These are phyloP conservation scores for Aphis gossypii DNA, from an alignment of 1,140 invertebrate species.

Conservation along the genomic window DNA sequence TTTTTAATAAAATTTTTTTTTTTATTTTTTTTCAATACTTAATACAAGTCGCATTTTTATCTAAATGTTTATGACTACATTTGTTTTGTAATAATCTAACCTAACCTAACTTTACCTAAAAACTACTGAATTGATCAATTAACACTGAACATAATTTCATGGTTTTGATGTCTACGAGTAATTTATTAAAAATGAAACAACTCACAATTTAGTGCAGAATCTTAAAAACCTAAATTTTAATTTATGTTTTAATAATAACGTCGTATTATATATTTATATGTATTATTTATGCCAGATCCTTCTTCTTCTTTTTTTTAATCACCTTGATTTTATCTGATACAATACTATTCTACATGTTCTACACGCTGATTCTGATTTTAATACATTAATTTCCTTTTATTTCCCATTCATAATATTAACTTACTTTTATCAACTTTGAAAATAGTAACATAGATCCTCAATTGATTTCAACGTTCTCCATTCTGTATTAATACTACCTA, in stretches of 20 bases:
- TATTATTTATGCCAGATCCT: background rate
- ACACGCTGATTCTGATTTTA: no score
- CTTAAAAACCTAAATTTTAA: no score
- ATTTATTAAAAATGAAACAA: no score
- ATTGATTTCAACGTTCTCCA: background rate
- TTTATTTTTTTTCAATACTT: background rate
- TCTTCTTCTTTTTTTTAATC: background rate
- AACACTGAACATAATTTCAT: background rate
- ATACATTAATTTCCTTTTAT: slow-evolving; percentile 15
- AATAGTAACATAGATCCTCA: background rate
- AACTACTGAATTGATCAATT: background rate
- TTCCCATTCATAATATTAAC: background rate
- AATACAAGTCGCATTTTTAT: background rate
- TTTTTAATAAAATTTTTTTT: background rate
- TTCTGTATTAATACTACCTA: background rate
- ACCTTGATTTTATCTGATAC: background rate
- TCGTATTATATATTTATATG: background rate
- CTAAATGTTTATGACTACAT: background rate
- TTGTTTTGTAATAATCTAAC: background rate
- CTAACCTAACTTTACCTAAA: background rate
- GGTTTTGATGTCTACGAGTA: background rate
- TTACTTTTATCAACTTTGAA: background rate
- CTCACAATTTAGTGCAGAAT: no score
- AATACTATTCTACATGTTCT: background rate
- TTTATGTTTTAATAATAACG: background rate